Evolutionary conservation across 2,888 invertebrate species (phyloP).

Genomic region (Leucophora obtusa): DNA sequence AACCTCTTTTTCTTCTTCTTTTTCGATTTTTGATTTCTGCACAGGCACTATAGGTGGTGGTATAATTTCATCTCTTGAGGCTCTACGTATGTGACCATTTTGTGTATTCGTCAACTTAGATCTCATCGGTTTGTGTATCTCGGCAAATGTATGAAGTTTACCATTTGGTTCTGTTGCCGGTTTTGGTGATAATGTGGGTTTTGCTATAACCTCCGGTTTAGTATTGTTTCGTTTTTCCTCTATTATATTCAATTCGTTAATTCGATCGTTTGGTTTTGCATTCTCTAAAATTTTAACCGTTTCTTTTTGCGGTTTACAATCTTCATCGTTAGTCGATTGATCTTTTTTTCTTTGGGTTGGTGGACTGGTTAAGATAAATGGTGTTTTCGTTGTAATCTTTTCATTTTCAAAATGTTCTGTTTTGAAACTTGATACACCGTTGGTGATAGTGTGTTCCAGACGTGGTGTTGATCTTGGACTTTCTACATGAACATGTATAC

Average conservation of each 20-base stretch:
- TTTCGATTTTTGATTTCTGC: neutral
- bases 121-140: constrained; percentile 64
- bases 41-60: constrained; percentile 30
- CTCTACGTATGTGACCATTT: constrained; percentile 38
- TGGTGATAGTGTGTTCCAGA: constrained; percentile 28
- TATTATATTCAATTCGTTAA: constrained; percentile 48
- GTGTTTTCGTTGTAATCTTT: constrained; percentile 62
- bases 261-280: neutral
- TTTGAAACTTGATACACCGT: constrained; percentile 58
- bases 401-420: constrained; percentile 42
- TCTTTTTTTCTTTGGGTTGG: constrained; percentile 41
- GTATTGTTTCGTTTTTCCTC: constrained; percentile 39
- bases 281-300: constrained; percentile 29
- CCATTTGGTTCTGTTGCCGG: constrained; percentile 50
- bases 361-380: constrained; percentile 63
- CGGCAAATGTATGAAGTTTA: constrained; percentile 49
- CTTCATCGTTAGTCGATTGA: constrained; percentile 1
- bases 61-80: constrained; percentile 39
- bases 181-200: constrained; percentile 60
- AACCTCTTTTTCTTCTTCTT: neutral
- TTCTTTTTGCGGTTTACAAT: constrained; percentile 26
- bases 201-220: constrained; percentile 37
- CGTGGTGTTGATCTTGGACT: constrained; percentile 63
- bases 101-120: constrained; percentile 20
- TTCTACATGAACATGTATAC: constrained; percentile 67